Evolutionary conservation across 2,797 vertebrate genomes (phyloP).

Genomic region (Pitangus sulphuratus): DNA sequence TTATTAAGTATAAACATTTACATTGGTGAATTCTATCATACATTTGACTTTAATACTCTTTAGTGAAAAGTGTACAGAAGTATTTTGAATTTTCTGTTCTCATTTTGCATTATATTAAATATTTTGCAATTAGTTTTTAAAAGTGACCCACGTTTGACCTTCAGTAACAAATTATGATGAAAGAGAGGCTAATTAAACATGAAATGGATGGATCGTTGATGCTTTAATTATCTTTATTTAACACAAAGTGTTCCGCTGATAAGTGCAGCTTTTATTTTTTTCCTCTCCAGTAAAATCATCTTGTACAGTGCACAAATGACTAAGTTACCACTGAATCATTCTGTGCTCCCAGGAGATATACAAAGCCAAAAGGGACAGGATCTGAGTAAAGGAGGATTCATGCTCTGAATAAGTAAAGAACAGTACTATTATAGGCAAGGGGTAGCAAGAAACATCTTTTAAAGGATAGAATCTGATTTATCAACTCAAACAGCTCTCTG

Average conservation of each 20-base stretch:
- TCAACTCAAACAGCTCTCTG: conserved; percentile 23
- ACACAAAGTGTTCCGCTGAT: conserved; percentile 19
- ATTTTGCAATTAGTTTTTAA: background rate
- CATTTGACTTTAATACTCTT: background rate
- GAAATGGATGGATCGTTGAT: conserved; percentile 7
- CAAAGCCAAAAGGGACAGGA: conserved; percentile 62
- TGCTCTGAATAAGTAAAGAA: conserved; percentile 66
- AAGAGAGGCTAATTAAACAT: conserved; percentile 53
- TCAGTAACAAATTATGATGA: conserved; percentile 12
- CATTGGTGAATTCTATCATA: background rate
- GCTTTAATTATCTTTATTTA: conserved; percentile 57
- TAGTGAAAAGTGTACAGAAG: background rate
- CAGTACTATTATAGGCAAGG: conserved; percentile 19
- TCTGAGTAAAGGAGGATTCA: conserved; percentile 52
- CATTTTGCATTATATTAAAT: background rate
- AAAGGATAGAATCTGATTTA: conserved; percentile 30
- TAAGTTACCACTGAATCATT: conserved; percentile 54
- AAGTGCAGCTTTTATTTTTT: conserved; percentile 35
- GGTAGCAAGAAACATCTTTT: conserved; percentile 23
- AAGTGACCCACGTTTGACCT: conserved; percentile 22
- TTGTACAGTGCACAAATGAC: background rate
- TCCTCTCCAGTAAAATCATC: conserved; percentile 22
- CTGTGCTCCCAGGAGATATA: conserved; percentile 47
- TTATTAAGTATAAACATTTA: background rate
- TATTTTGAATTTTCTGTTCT: background rate